Base-by-base conservation (phyloP, 1,140 invertebrate species). In the Ditylenchus dipsaci region DNA sequence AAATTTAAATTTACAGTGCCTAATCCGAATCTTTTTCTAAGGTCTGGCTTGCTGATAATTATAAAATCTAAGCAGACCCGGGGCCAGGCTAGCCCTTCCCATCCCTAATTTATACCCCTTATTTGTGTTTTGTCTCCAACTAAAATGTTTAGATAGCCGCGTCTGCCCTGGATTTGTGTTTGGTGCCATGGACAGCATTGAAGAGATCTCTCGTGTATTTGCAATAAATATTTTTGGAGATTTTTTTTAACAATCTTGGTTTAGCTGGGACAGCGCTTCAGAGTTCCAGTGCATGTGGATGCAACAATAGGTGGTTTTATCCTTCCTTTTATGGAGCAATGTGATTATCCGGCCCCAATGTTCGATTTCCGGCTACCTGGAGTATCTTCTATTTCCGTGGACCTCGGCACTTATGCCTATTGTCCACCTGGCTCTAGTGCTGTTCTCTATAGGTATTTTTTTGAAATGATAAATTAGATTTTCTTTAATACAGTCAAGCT, bases 91-190 rank as follows among this genome's bases (percentile, higher is more conserved):
- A n/a, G n/a, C n/a, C n/a, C n/a, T n/a, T n/a, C n/a, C n/a, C n/a
- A n/a, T n/a, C n/a, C n/a, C n/a, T n/a, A n/a, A n/a, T n/a, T n/a
- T n/a, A n/a, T n/a, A n/a, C n/a, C n/a, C n/a, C n/a, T n/a, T n/a
- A n/a, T n/a, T n/a, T n/a, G n/a, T n/a, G n/a, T n/a, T n/a, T 15
- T 67, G 23, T 29, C 1, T 23, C 13, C 23, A 29, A 9, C 1
- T 53, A 69, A 21, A 15, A 7, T 59, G 26, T 77, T 64, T 61
- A 80, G 79, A 81, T 82, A 19, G 92, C 94, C 69, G 93, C 90
- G 1, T 97, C 93, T n/a, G 89, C 91, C 95, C 95, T 0, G 91
- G 92, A 79, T 97, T 91, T 84, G 93, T 95, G 0, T 95, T 97
- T 85, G 95, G 95, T n/a, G 91, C 91, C 3, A 91, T 96, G 84